These are phyloP conservation scores for Metridium senile DNA, from an alignment of 92 coral and sea anemone genomes.

Conservation along the genomic window DNA sequence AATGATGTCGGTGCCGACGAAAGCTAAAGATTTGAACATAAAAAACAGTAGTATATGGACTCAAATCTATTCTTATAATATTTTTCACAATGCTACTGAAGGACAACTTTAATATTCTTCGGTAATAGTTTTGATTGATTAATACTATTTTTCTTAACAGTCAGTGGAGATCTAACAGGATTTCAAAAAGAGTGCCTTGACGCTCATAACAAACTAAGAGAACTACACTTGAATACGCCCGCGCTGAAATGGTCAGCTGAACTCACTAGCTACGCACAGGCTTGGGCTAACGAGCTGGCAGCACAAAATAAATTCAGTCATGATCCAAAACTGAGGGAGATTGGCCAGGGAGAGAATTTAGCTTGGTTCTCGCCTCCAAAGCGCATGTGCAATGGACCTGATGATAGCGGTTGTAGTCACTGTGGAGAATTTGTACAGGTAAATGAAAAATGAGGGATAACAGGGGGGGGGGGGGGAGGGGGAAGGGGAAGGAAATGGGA, in stretches of 20 bases:
- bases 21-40: no score
- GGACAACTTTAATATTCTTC: not conserved
- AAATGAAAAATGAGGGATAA: no score
- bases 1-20: no score
- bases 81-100: no score
- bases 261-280: constrained; percentile 52
- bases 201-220: constrained; percentile 56
- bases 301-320: constrained; percentile 31
- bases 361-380: constrained; percentile 36
- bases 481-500: no score
- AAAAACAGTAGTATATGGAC: no score
- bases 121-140: not conserved
- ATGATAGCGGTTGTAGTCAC: constrained; percentile 37
- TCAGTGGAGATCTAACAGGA: constrained; percentile 8
- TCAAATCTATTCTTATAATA: no score
- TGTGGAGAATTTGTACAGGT: constrained; percentile 53
- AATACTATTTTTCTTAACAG: not conserved
- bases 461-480: no score
- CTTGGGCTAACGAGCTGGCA: constrained; percentile 53
- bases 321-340: constrained; percentile 34
- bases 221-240: constrained; percentile 36
- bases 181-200: constrained; percentile 35
- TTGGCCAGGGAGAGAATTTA: constrained; percentile 63
- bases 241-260: constrained; percentile 57
- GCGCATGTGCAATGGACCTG: constrained; percentile 32